Evolutionary conservation across 2,888 invertebrate species (phyloP).

Genomic region (Amiota communis): DNA sequence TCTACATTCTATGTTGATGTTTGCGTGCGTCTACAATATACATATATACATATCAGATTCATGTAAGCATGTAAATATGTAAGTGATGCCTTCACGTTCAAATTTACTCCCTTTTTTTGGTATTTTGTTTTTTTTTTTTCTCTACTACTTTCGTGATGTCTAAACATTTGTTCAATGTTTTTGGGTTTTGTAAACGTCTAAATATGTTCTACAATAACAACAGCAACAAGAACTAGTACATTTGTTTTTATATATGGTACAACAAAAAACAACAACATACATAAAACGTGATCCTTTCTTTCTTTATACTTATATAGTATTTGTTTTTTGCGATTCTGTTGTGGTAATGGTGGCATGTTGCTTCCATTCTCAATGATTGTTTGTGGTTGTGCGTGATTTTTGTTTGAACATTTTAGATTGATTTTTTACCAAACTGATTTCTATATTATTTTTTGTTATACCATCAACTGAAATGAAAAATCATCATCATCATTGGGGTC

Average conservation of each 20-base stretch:
- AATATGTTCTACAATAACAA: not conserved
- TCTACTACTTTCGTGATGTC: constrained; percentile 17
- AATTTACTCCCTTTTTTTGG: not conserved
- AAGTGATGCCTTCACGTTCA: constrained; percentile 48
- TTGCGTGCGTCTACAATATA: constrained; percentile 5
- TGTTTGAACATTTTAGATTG: constrained; percentile 59
- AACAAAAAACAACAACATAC: not conserved
- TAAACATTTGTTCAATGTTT: constrained; percentile 22
- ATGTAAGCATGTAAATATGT: constrained; percentile 53
- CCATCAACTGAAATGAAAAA: too few species aligned
- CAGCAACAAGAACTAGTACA: constrained; percentile 31
- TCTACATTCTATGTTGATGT: constrained; percentile 52
- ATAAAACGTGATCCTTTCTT: not conserved
- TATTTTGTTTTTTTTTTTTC: not conserved
- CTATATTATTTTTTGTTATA: constrained; percentile 7
- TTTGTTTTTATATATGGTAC: constrained; percentile 51
- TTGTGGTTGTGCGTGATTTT: constrained; percentile 61
- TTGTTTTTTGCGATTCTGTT: constrained; percentile 9
- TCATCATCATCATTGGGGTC: too few species aligned
- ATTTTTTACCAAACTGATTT: constrained; percentile 38
- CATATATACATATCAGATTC: constrained; percentile 10
- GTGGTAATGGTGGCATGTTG: constrained; percentile 36
- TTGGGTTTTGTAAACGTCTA: constrained; percentile 36
- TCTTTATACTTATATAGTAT: not conserved
- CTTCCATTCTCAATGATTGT: constrained; percentile 46